Evolutionary conservation across 1,140 invertebrate genomes (phyloP).

Genomic region (Dendroctonus ponderosae): DNA sequence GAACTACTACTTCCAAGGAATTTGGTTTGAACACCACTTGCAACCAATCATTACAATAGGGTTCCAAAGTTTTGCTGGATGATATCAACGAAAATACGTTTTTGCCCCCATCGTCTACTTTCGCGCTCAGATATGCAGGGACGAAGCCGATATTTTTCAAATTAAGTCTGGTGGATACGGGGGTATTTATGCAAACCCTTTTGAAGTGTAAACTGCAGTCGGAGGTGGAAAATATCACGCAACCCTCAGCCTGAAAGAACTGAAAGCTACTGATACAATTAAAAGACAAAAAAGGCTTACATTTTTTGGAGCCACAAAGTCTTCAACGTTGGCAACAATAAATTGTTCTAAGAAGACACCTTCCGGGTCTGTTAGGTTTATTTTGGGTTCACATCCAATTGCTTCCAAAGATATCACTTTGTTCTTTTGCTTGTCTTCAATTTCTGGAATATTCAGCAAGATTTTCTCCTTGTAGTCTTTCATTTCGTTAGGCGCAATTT

Average conservation of each 20-base stretch:
- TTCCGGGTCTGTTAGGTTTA: slow-evolving; percentile 38
- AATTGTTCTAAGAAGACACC: slow-evolving; percentile 42
- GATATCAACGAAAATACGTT: slow-evolving; percentile 39
- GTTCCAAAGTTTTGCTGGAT: slow-evolving; percentile 29
- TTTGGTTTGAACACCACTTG: slow-evolving; percentile 40
- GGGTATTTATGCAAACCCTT: slow-evolving; percentile 38
- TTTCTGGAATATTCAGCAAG: slow-evolving; percentile 39
- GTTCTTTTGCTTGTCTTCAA: slow-evolving; percentile 34
- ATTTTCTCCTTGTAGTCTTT: slow-evolving; percentile 38
- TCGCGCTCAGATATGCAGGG: slow-evolving; percentile 27
- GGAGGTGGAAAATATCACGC: slow-evolving; percentile 27
- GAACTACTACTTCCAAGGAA: slow-evolving; percentile 37
- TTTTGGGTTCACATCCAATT: slow-evolving; percentile 37
- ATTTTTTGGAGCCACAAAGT: slow-evolving; percentile 36
- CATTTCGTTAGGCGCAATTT: slow-evolving; percentile 33
- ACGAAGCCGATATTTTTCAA: slow-evolving; percentile 42
- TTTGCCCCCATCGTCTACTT: slow-evolving; percentile 16
- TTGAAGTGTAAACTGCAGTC: slow-evolving; percentile 39
- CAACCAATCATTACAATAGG: slow-evolving; percentile 30
- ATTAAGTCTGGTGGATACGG: slow-evolving; percentile 25
- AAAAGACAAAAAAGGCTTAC: slow-evolving; percentile 32
- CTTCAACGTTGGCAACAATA: slow-evolving; percentile 36
- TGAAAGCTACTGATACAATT: no score
- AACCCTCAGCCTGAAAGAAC: slow-evolving; percentile 33
- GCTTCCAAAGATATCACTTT: slow-evolving; percentile 32